These are phyloP conservation scores for Monochamus saltuarius DNA, from an alignment of 1,140 invertebrate genomes.

Conservation along the genomic window DNA sequence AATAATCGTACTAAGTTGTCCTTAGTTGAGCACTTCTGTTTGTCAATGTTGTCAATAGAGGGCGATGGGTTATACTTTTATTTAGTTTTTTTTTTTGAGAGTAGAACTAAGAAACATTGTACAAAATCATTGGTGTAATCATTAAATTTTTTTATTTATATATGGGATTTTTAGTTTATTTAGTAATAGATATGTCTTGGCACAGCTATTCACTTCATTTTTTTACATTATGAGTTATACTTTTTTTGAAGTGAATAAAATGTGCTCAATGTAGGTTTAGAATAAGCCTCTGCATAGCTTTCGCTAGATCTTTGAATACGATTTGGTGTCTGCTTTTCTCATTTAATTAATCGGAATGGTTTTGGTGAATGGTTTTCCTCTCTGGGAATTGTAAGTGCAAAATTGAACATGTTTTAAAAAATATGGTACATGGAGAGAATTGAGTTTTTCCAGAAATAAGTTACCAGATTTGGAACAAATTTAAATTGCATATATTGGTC, in stretches of 20 bases:
- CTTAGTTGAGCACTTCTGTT: slow-evolving; percentile 14
- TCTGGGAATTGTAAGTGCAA: slow-evolving; percentile 10
- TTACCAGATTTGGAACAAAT: too few species aligned
- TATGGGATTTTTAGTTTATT: slow-evolving; percentile 38
- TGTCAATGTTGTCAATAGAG: slow-evolving; percentile 28
- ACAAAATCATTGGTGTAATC: slow-evolving; percentile 34
- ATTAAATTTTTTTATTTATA: slow-evolving; percentile 29
- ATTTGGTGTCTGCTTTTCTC: slow-evolving; percentile 38
- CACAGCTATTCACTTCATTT: slow-evolving; percentile 1
- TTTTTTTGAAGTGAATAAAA: not conserved
- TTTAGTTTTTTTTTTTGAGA: slow-evolving; percentile 3
- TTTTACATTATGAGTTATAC: not conserved
- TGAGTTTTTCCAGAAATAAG: too few species aligned
- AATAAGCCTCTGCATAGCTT: slow-evolving; percentile 48
- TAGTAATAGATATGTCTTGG: slow-evolving; percentile 22
- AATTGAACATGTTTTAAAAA: not conserved
- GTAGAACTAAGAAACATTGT: slow-evolving; percentile 30
- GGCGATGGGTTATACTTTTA: slow-evolving; percentile 23
- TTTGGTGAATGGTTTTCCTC: slow-evolving; percentile 21
- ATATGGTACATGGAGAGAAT: too few species aligned
- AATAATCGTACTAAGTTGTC: slow-evolving; percentile 12
- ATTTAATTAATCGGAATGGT: slow-evolving; percentile 23
- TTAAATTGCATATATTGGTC: too few species aligned
- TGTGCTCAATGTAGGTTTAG: slow-evolving; percentile 30
- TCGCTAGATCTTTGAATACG: slow-evolving; percentile 49